Conservation (phyloP, 2,888 invertebrate species). For the Eledona agricola region DNA sequence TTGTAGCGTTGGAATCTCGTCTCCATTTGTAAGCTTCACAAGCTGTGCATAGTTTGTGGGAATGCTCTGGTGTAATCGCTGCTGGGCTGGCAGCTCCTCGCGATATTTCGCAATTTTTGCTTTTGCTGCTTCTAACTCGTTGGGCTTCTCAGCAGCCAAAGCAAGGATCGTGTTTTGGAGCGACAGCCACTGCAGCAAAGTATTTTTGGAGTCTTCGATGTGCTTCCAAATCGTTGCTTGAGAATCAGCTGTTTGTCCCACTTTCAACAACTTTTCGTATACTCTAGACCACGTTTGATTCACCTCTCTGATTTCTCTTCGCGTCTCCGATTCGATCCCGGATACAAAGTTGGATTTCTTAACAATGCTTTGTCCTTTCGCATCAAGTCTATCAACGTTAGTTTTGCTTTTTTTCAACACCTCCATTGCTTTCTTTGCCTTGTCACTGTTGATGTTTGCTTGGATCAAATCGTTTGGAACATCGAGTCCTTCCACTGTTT, state of each 20-base stretch:
- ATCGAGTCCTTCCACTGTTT: slow-evolving; percentile 70
- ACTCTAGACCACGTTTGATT: slow-evolving; percentile 76
- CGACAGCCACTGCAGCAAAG: slow-evolving; percentile 83
- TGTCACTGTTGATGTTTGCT: slow-evolving; percentile 75
- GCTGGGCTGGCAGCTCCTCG: slow-evolving; percentile 83
- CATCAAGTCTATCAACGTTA: slow-evolving; percentile 79
- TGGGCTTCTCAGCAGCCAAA: slow-evolving; percentile 77
- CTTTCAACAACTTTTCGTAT: slow-evolving; percentile 76
- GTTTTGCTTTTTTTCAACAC: slow-evolving; percentile 78
- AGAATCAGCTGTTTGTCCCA: slow-evolving; percentile 83
- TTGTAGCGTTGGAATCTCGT: slow-evolving; percentile 74
- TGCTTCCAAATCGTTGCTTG: slow-evolving; percentile 94
- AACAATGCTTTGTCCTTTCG: slow-evolving; percentile 75
- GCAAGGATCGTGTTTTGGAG: slow-evolving; percentile 82
- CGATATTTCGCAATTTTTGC: slow-evolving; percentile 83
- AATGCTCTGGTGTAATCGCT: slow-evolving; percentile 79
- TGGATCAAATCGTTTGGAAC: slow-evolving; percentile 78
- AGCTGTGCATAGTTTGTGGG: slow-evolving; percentile 83
- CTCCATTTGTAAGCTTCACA: slow-evolving; percentile 75
- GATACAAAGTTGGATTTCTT: slow-evolving; percentile 76
- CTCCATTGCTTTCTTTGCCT: slow-evolving; percentile 79
- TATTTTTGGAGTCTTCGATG: slow-evolving; percentile 85
- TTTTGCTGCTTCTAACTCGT: slow-evolving; percentile 83
- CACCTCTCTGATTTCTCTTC: slow-evolving; percentile 69
- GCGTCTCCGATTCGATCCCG: slow-evolving; percentile 70